These are phyloP conservation scores for Clytia hemisphaerica DNA, from an alignment of 30 jellyfish, hydroid and myxozoan genomes.

Conservation along the genomic window DNA sequence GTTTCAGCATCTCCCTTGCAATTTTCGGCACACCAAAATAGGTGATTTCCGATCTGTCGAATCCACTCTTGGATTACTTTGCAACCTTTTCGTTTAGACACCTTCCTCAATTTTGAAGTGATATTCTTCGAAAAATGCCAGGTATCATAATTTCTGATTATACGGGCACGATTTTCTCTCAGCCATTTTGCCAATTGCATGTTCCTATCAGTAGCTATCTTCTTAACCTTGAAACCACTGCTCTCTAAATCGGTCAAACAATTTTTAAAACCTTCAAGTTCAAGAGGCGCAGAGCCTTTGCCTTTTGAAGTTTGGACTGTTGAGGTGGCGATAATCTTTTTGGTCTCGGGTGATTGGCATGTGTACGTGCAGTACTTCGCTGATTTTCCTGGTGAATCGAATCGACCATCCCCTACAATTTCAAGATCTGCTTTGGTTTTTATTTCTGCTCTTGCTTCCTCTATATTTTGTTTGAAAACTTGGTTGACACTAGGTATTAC, in stretches of 20 bases:
- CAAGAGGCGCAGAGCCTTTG: slow-evolving; percentile 6
- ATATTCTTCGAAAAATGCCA: slow-evolving; percentile 1
- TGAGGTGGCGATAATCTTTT: slow-evolving; percentile 1
- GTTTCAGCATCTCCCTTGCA: not conserved
- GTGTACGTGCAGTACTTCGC: slow-evolving; percentile 5
- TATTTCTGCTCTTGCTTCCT: not conserved
- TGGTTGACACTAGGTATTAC: slow-evolving; percentile 1
- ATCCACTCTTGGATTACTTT: not conserved
- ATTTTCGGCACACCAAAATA: not conserved
- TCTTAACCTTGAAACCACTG: not conserved
- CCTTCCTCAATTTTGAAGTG: not conserved
- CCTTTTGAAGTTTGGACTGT: slow-evolving; percentile 1
- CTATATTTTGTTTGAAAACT: not conserved
- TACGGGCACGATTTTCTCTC: not conserved
- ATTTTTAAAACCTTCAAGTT: not conserved
- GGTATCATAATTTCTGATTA: not conserved
- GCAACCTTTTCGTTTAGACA: not conserved
- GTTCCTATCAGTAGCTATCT: not conserved
- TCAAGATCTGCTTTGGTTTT: not conserved
- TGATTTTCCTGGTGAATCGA: slow-evolving; percentile 14
- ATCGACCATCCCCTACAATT: slow-evolving; percentile 8
- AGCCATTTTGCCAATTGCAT: slow-evolving; percentile 12
- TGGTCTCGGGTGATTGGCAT: not conserved
- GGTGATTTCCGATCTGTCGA: slow-evolving; percentile 1
- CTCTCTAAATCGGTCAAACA: not conserved